phyloP scores from a whole-genome alignment of 2,797 vertebrate genomes.

The Poeciliopsis infans region DNA sequence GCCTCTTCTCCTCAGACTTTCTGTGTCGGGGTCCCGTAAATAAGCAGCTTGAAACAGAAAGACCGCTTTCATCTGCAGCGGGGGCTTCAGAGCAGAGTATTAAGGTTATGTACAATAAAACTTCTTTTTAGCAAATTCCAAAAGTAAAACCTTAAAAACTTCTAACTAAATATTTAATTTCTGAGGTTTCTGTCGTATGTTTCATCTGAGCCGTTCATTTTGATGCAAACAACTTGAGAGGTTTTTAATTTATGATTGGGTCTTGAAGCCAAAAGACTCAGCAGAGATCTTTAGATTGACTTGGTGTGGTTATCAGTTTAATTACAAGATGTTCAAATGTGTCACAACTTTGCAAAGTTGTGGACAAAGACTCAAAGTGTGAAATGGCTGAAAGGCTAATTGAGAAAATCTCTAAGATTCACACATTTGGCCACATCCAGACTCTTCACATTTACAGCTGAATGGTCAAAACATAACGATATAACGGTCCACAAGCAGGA shows the following conservation, averaged over 20 bases:
- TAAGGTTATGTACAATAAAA: background rate
- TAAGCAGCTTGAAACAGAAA: background rate
- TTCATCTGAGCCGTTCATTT: background rate
- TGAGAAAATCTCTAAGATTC: background rate
- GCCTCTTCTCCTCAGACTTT: background rate
- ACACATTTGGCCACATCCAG: no score
- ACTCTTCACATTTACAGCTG: background rate
- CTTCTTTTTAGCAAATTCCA: background rate
- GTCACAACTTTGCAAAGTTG: background rate
- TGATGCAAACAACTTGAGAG: background rate
- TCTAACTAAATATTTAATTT: background rate
- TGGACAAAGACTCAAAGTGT: background rate
- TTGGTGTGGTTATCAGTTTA: background rate
- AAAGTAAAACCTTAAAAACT: background rate
- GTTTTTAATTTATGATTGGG: background rate
- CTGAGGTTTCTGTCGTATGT: background rate
- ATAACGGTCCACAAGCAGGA: background rate
- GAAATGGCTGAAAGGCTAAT: background rate
- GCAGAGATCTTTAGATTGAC: background rate
- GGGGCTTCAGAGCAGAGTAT: background rate
- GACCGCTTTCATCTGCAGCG: constrained; percentile 2
- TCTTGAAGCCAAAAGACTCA: background rate
- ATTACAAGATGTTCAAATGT: background rate
- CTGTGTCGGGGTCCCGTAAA: constrained; percentile 10
- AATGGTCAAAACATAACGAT: no score